Base-by-base conservation (phyloP, 2,888 invertebrate genomes). In the Latrodectus elegans region DNA sequence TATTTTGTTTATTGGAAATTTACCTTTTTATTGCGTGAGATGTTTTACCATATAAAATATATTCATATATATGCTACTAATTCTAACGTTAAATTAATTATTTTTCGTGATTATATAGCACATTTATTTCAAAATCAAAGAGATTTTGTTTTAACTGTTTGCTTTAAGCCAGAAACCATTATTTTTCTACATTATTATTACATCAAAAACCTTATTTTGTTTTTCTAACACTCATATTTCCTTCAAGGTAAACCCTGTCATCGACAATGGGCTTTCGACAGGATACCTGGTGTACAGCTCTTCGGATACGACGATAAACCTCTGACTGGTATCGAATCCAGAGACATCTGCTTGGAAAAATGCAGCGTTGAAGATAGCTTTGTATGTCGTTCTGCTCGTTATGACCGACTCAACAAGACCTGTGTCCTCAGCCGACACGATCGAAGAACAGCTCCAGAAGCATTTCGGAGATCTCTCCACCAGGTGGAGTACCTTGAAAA, bases 261-360 rank as follows among this genome's bases (percentile, higher is more conserved):
- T 17, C 77, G 86, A n/a, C 89, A 89, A 26, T 89, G 89, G 89
- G 79, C 89, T 4, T 89, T 89, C 17, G 89, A 89, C 53, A 55
- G 88, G 65, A 84, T 88, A 8, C 85, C 89, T 8, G 88, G 89
- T 1, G 83, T 84, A 9, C 89, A 88, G 38, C 72, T 89, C 11
- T 86, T 84, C 55, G 89, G 89, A 8, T 89, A 89, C 26, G 89
- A 88, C 14, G 89, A 89, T 76, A 89, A 85, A 49, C 89, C 88
- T 4, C 71, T 89, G 3, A 14, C 78, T 9, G 76, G 71, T 11
- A 70, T 88, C 9, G 86, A 84, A 38, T 81, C 86, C n/a, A 26
- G 84, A 22, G 88, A 89, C 38, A 38, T 67, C 12, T 89, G 89
- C 53, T 67, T 88, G 22, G 88, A 89, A 38, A 76, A 74, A 17